These are phyloP conservation scores for Sebastes melanostomus DNA, from an alignment of 2,797 vertebrate species.

Conservation along the genomic window DNA sequence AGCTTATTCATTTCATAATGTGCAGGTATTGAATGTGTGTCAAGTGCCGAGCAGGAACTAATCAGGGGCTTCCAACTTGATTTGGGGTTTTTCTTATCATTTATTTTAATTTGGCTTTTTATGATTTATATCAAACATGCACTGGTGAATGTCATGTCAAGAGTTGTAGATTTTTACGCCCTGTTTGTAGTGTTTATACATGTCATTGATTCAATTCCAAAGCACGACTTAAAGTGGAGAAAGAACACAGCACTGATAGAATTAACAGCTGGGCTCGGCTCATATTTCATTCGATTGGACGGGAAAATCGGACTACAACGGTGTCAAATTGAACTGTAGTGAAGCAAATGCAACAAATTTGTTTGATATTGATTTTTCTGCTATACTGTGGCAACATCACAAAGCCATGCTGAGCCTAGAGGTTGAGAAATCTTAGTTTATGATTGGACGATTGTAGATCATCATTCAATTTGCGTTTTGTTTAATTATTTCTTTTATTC, in stretches of 20 bases:
- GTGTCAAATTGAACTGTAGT: slow-evolving; percentile 3
- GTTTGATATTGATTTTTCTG: slow-evolving; percentile 20
- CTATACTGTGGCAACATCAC: not conserved
- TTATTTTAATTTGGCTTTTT: not conserved
- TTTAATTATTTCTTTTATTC: not conserved
- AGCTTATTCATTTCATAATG: slow-evolving; percentile 7
- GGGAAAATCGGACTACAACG: not conserved
- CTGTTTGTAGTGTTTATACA: not conserved
- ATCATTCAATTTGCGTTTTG: not conserved
- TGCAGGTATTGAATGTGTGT: not conserved
- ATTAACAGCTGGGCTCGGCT: not conserved
- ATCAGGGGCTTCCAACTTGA: not conserved
- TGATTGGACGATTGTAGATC: not conserved
- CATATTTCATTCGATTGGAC: not conserved
- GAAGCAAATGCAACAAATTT: slow-evolving; percentile 5
- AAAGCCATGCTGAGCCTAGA: not conserved
- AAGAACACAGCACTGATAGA: not conserved
- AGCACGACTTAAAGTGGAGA: not conserved
- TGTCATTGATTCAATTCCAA: not conserved
- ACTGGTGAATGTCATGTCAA: not conserved
- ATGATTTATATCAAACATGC: not conserved
- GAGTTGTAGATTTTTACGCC: not conserved
- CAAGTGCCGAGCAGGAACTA: not conserved
- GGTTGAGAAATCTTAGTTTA: not conserved
- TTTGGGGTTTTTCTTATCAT: not conserved